Conservation (phyloP, 2,113 vertebrate genomes). For the Chionomys nivalis region DNA sequence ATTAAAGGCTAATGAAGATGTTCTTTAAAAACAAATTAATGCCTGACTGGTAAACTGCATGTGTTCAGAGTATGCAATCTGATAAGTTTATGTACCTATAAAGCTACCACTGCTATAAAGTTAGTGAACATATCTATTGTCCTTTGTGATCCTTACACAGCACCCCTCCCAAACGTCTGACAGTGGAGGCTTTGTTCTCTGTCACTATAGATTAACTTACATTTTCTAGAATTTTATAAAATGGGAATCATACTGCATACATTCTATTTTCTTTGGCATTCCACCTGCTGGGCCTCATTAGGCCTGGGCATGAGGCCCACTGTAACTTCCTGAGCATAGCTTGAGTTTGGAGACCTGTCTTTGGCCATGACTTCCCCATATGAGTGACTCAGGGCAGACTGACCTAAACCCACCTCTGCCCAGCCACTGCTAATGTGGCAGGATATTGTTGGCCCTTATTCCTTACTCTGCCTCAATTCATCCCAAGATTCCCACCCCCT, state of each 20-base stretch:
- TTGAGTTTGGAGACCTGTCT: too few relatives aligned
- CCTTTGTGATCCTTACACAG: neutral
- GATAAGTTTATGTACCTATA: conserved; percentile 3
- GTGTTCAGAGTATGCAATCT: neutral
- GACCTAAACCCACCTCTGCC: too few relatives aligned
- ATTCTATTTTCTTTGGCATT: conserved; percentile 7
- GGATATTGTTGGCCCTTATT: too few relatives aligned
- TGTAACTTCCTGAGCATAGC: too few relatives aligned
- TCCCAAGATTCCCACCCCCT: too few relatives aligned
- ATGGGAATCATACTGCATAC: neutral
- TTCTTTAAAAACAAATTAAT: neutral
- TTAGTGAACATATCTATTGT: neutral
- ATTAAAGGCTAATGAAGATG: neutral
- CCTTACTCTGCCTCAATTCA: too few relatives aligned
- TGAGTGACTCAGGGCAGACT: too few relatives aligned
- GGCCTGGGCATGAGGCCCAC: too few relatives aligned
- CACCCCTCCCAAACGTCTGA: neutral
- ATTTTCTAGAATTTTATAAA: conserved; percentile 5
- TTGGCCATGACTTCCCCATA: too few relatives aligned
- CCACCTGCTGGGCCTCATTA: too few relatives aligned
- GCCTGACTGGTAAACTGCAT: neutral
- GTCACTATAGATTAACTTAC: neutral
- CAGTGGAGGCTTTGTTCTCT: neutral
- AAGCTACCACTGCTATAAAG: neutral
- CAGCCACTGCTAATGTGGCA: too few relatives aligned